Conservation (phyloP, 2,888 invertebrate species). For the Lithophane semibrunnea region DNA sequence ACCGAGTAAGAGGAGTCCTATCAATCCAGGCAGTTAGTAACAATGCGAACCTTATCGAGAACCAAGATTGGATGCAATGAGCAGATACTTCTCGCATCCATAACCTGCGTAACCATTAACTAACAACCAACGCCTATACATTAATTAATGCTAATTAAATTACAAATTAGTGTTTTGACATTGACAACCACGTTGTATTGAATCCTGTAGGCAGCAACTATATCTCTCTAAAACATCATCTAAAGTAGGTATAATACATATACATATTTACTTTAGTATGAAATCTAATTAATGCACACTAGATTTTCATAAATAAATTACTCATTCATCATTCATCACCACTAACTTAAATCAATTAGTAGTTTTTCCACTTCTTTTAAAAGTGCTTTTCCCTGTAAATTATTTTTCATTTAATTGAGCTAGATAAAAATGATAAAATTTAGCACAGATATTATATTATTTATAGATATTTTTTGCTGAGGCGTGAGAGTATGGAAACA, state of each 20-base stretch:
- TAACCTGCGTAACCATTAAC: neutral
- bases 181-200: neutral
- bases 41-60: neutral
- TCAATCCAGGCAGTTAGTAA: neutral
- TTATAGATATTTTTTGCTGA: neutral
- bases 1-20: neutral
- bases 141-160: neutral
- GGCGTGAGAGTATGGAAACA: conserved; percentile 41
- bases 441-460: neutral
- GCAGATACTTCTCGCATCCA: neutral
- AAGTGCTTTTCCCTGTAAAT: neutral
- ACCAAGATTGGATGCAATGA: neutral
- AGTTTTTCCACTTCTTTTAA: neutral
- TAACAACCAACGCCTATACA: neutral
- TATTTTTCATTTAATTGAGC: neutral
- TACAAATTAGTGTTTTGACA: neutral
- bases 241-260: neutral
- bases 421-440: neutral
- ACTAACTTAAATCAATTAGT: neutral
- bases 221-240: neutral
- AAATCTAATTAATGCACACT: neutral
- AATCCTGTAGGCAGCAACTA: neutral
- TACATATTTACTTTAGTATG: neutral
- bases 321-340: too few species aligned
- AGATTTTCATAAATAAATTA: neutral